Conservation (phyloP, 2,113 vertebrate species). For the Fulica atra region DNA sequence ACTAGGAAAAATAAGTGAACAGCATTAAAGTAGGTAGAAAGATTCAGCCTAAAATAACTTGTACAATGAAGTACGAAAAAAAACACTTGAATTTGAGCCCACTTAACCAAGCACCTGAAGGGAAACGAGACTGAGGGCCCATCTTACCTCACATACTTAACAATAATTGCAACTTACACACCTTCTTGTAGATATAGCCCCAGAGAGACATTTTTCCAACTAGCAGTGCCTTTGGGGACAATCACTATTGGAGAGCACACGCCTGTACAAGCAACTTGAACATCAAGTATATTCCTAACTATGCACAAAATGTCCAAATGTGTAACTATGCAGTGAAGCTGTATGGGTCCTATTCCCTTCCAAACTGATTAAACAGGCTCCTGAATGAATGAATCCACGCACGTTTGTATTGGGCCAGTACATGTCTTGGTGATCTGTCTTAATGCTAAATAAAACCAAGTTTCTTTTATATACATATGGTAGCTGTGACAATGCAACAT, state of each 20-base stretch:
- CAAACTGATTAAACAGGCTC: background rate
- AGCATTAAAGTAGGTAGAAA: background rate
- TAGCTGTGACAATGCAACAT: background rate
- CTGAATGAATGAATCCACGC: background rate
- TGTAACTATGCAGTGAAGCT: background rate
- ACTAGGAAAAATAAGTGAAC: background rate
- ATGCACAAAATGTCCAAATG: background rate
- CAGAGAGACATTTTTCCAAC: background rate
- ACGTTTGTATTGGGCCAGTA: background rate
- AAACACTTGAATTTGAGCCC: background rate
- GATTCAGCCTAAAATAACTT: background rate
- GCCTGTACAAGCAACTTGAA: background rate
- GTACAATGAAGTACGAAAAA: background rate
- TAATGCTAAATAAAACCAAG: background rate
- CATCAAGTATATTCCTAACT: background rate
- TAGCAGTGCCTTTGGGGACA: background rate
- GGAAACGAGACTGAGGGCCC: background rate
- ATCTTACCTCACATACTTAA: background rate
- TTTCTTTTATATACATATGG: background rate
- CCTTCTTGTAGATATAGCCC: background rate
- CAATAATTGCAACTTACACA: background rate
- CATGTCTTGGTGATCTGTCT: background rate
- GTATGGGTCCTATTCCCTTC: background rate
- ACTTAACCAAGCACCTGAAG: background rate
- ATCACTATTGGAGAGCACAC: background rate